Percentiles rank a stretch among this genome's conserved stretches.
Conservation (phyloP, 1,140 invertebrate species). For the Oncopodura yosiiana region DNA sequence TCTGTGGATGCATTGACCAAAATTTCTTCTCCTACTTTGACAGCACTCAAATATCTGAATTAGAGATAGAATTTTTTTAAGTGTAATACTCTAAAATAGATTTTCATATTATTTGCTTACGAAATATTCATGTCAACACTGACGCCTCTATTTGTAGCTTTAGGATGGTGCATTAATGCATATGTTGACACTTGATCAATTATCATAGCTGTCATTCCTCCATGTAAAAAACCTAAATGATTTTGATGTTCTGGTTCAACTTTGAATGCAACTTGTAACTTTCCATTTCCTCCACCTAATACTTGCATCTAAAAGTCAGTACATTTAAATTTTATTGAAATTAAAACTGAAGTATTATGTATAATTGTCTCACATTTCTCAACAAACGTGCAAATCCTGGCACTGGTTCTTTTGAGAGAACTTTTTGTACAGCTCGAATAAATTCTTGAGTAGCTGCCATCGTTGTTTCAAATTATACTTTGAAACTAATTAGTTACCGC, state of each 20-base stretch:
- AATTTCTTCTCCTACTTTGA: constrained; percentile 64
- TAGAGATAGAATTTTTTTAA: background rate
- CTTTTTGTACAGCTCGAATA: too few species aligned
- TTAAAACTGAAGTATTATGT: too few species aligned
- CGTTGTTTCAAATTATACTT: too few species aligned
- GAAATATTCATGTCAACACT: constrained; percentile 5
- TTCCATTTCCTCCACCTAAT: constrained; percentile 8
- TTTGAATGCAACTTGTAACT: background rate
- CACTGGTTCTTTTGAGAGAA: too few species aligned
- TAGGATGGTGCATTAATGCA: constrained; percentile 1
- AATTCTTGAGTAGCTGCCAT: too few species aligned
- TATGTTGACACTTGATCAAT: constrained; percentile 1
- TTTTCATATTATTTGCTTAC: constrained; percentile 33
- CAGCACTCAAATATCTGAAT: constrained; percentile 46
- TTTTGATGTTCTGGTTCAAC: constrained; percentile 5
- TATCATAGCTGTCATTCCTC: background rate
- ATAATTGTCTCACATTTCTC: too few species aligned
- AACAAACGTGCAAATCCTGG: too few species aligned
- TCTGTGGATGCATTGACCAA: constrained; percentile 65
- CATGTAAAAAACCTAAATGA: background rate
- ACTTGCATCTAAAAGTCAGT: too few species aligned
- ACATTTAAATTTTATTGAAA: too few species aligned
- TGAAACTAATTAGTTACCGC: too few species aligned
- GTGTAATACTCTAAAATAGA: background rate
- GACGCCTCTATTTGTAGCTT: background rate